Base-by-base conservation (phyloP, 1,140 invertebrate species). In the Leucophenga varia region DNA sequence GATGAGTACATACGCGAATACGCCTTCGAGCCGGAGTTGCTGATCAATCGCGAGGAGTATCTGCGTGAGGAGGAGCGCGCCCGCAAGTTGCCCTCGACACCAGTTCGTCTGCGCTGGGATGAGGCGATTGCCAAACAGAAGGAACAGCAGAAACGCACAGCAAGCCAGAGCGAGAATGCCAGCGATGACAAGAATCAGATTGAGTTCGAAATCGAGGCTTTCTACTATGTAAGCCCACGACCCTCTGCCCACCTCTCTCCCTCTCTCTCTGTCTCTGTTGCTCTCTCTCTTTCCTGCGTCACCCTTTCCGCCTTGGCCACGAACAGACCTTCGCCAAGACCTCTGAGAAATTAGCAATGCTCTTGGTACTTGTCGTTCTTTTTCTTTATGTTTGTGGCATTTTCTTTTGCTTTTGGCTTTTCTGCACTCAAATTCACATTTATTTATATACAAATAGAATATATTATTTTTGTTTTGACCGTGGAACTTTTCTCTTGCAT, bases 1-100 rank as follows among this genome's bases (percentile, higher is more conserved):
- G 71, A 74, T 65, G 71, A 74, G 61, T 74, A 68, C 37, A 70
- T 70, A 44, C 72, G 72, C 45, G 72, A 74, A 59, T 74, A 72
- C 49, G 55, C 68, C 32, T 74, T 74, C 55, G 72, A 74, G 55
- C 72, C 72, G 58, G 72, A 74, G 48, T 52, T 74, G 52, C 51
- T 74, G 50, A 69, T 74, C 46, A 72, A 64, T 57, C 61, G 68
- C 30, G 65, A 72, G 54, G 72, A 74, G 28, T 74, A 69, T 54
- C 52, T 64, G 43, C 56, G 65, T n/a, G 52, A 65, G 37, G 69
- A 70, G 37, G 44, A 64, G 31, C 60, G 53, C 17, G 42, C 54
- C 34, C 56, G 55, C 6, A 59, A 49, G 34, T 6, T 55, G 38
- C 41, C 55, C 28, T n/a, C 63, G 7, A 67, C 63, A 30, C 59